Base-by-base conservation (phyloP, 1,140 invertebrate species). In the Atopsyche davidsoni region DNA sequence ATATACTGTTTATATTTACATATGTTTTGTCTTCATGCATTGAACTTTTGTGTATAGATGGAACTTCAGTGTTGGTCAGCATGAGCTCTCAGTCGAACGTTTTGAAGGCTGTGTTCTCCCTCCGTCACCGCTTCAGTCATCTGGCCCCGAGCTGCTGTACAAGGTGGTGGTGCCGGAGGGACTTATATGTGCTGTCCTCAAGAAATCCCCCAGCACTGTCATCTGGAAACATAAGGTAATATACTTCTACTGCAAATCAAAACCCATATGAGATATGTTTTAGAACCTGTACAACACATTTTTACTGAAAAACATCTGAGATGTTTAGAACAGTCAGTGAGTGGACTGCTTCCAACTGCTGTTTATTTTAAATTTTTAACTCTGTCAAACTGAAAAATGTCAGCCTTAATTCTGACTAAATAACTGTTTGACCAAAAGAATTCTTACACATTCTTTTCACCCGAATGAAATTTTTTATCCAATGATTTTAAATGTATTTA, bases 21-120 rank as follows among this genome's bases (percentile, higher is more conserved):
- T 34, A 28, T 1, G 9, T 41, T 41, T 48, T 22, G 11, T 4
- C 17, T 11, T 13, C 4, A 48, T 17, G 13, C 11, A 38, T 46
- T 39, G 31, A 1, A 34, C 16, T n/a, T 57, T 45, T 58, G 45
- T 41, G 64, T 67, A 24, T 59, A 88, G 89, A 61, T 96, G 93
- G 93, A 96, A 96, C 73, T 97, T 94, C 62, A 94, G 89, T 68
- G 92, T 96, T 22, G 90, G 87, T 1, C 83, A 89, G 52, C 86
- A 93, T 70, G 83, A 93, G 55, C 57, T 95, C 24, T 80, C 82
- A 36, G 60, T 90, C n/a, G 59, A 73, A 52, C 52, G 70, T 56
- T 60, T 68, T 53, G 58, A 70, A 53, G 69, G 75, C 39, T 85
- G 82, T 44, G 69, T 73, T 40, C 49, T 66, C 38, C 60, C 61